Evolutionary conservation across 1,140 invertebrate species (phyloP), one percentile per base, ranked within the genome.

Genomic region (Nomia melanderi): DNA sequence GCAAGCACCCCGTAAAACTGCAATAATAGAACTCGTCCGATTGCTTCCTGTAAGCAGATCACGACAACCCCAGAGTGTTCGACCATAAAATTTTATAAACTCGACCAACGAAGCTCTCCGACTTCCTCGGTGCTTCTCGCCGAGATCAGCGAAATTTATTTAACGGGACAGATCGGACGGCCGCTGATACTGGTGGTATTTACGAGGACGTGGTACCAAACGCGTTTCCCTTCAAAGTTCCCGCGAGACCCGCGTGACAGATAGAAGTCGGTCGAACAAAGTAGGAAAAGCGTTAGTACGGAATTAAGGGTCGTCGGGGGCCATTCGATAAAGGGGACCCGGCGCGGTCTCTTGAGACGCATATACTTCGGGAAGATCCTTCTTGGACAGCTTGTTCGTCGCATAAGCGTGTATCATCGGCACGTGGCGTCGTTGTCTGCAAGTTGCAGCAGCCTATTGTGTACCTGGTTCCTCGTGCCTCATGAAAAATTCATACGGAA

Each of bases 271-370:
- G 81, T 71, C 69, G 78, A 36, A 33, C 53, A 72, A 63, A 79
- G 75, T 71, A 66, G 53, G 63, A 74, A 57, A 71, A 80, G 79
- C 86, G 83, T 82, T 83, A 89, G 84, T 84, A 75, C 76, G 72
- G 82, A 88, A 89, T 87, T 87, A 89, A 82, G 85, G 88, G 73
- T 73, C 81, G 81, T 66, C 80, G 65, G 27, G 79, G 82, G 82
- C 78, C 64, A 62, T 80, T 85, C 81, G 75, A 56, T 59, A 76
- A 81, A 78, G 59, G 79, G 79, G 72, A 69, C 39, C 31, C 1
- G 6, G 47, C 6, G 3, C 0, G 31, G 70, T 79, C 77, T 77
- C 78, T 7, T 1, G 88, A 87, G 88, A 69, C 81, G 81, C 86
- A 85, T 90, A 84, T 78, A 77, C 78, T 78, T 64, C 76, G 66